Evolutionary conservation across 2,113 vertebrate genomes (phyloP).

Genomic region (Pseudonaja textilis): DNA sequence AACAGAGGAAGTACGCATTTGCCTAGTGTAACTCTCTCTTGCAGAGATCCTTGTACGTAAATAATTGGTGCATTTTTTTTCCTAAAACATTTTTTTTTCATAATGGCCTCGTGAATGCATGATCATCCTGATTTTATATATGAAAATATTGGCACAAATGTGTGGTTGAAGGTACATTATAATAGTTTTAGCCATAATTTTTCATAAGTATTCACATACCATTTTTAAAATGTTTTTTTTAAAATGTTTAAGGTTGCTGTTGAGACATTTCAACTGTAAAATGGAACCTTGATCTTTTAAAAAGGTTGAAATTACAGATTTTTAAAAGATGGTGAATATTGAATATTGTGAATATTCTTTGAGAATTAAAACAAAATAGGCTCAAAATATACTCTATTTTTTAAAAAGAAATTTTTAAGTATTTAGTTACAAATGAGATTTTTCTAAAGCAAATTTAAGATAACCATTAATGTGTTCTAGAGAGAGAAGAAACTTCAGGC

Average conservation of each 20-base stretch:
- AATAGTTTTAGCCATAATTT: background rate
- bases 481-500: background rate
- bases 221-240: conserved; percentile 10
- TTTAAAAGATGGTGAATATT: background rate
- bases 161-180: background rate
- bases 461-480: background rate
- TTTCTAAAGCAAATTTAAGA: background rate
- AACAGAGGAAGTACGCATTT: background rate
- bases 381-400: background rate
- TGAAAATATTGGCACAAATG: background rate
- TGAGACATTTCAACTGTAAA: conserved; percentile 1
- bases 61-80: background rate
- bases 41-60: background rate
- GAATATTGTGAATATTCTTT: conserved; percentile 2
- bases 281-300: background rate
- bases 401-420: background rate
- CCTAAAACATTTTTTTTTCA: background rate
- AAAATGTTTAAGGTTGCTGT: conserved; percentile 3
- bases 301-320: background rate
- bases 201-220: background rate
- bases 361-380: background rate
- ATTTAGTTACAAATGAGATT: background rate
- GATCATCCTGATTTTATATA: background rate
- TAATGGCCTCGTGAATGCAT: background rate
- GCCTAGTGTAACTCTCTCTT: background rate